Conservation (phyloP, 1,140 invertebrate species). For the Reticulitermes speratus region DNA sequence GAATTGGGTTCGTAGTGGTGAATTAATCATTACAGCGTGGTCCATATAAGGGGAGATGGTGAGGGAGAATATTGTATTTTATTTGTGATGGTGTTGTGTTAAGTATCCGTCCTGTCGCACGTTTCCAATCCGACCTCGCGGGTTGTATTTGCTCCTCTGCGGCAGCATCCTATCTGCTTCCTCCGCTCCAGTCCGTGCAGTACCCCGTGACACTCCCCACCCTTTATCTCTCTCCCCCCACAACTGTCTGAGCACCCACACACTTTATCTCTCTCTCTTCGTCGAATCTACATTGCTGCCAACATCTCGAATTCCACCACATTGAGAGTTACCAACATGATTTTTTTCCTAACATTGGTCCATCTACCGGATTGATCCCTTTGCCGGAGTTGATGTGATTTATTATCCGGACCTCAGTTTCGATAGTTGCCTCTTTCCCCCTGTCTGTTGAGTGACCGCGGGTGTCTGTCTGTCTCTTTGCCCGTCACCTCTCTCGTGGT, state of each 20-base stretch:
- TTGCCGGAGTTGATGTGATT: not conserved
- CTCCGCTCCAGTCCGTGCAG: not conserved
- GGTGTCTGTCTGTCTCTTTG: slow-evolving; percentile 33
- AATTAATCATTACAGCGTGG: too few relatives aligned
- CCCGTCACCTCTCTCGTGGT: slow-evolving; percentile 9
- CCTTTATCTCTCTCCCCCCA: not conserved
- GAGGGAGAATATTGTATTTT: not conserved
- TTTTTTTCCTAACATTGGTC: not conserved
- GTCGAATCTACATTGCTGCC: slow-evolving; percentile 3
- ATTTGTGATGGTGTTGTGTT: not conserved
- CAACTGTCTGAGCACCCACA: not conserved
- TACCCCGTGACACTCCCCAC: not conserved
- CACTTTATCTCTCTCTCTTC: slow-evolving; percentile 7
- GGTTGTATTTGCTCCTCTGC: not conserved
- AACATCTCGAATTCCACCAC: not conserved
- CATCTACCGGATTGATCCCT: slow-evolving; percentile 9
- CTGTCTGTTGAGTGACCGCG: slow-evolving; percentile 12
- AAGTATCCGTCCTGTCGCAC: not conserved
- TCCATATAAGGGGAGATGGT: too few relatives aligned
- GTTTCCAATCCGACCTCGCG: not conserved
- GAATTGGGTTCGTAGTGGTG: not conserved
- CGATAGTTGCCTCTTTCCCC: not conserved
- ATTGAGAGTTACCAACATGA: not conserved
- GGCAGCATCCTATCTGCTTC: not conserved
- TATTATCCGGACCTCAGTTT: not conserved